A percentile compares a stretch with the other conserved stretches of the same genome.
Evolutionary conservation across 2,797 vertebrate species (phyloP).

Genomic region (Distichodus sexfasciatus): DNA sequence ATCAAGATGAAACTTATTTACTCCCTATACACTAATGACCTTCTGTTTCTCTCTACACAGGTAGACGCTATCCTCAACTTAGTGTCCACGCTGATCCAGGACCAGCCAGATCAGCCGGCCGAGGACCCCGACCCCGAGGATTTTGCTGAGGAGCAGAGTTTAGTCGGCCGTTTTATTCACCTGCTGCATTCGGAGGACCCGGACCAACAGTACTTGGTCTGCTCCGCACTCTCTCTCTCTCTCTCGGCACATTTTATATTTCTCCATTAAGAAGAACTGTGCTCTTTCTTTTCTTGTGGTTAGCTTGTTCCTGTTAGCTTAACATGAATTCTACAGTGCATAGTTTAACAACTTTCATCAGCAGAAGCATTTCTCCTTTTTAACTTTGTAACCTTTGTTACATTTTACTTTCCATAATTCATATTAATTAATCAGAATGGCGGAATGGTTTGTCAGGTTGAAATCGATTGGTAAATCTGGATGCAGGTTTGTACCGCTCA

Average conservation of each 20-base stretch:
- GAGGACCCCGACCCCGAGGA: constrained; percentile 97
- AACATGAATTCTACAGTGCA: no score
- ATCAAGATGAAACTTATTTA: no score
- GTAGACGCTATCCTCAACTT: constrained; percentile 94
- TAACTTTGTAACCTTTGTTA: no score
- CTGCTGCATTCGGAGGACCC: constrained; percentile 92
- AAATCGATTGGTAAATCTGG: no score
- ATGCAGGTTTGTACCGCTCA: no score
- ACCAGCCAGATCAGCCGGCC: constrained; percentile 94
- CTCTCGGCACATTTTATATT: not conserved
- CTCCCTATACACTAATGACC: not conserved
- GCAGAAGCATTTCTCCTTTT: no score
- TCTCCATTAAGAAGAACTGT: not conserved
- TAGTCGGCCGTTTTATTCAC: constrained; percentile 97
- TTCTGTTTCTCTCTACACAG: constrained; percentile 59
- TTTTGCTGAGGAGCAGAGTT: constrained; percentile 96
- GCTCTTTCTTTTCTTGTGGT: no score
- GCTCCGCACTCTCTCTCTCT: not conserved
- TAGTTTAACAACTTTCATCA: no score
- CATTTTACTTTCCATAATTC: no score
- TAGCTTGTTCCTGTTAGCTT: no score
- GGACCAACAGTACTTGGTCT: constrained; percentile 94
- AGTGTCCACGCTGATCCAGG: constrained; percentile 93
- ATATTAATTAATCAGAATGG: no score
- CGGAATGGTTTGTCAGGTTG: no score